Evolutionary conservation across 2,113 vertebrate species (phyloP).

Genomic region (Smithornis capensis): DNA sequence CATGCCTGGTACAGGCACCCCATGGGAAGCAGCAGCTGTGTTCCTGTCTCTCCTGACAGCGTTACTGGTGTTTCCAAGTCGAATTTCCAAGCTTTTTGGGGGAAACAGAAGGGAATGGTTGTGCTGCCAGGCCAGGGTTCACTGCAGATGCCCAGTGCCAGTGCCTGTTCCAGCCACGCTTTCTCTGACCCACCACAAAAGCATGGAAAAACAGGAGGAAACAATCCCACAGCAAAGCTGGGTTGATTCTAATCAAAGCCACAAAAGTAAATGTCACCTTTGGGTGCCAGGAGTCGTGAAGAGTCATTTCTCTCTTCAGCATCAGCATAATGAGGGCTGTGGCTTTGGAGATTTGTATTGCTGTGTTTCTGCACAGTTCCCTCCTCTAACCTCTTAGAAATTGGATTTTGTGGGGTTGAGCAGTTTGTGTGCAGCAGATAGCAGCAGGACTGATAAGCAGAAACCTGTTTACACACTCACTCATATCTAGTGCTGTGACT

Average conservation of each 20-base stretch:
- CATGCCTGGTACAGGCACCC: not conserved
- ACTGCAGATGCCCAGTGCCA: not conserved
- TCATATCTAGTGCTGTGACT: not conserved
- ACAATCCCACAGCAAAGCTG: not conserved
- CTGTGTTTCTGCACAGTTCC: slow-evolving; percentile 56
- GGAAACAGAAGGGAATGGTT: not conserved
- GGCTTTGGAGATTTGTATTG: slow-evolving; percentile 49
- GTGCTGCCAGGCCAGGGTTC: not conserved
- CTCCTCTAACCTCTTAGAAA: slow-evolving; percentile 57
- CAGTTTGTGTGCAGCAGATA: slow-evolving; percentile 61
- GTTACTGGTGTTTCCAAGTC: not conserved
- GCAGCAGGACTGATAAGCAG: slow-evolving; percentile 49
- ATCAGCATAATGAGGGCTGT: slow-evolving; percentile 34
- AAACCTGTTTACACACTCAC: slow-evolving; percentile 56
- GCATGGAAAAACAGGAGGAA: not conserved
- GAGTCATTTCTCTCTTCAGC: slow-evolving; percentile 20
- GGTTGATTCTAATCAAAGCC: slow-evolving; percentile 21
- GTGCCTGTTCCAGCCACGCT: not conserved
- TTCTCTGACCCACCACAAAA: not conserved
- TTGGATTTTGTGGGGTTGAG: slow-evolving; percentile 63
- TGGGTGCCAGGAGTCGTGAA: slow-evolving; percentile 39
- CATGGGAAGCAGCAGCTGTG: not conserved
- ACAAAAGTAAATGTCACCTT: slow-evolving; percentile 16
- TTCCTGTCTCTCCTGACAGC: not conserved
- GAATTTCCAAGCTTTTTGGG: not conserved